These are phyloP conservation scores for Notothenia coriiceps DNA, from an alignment of 2,113 vertebrate genomes.

Conservation along the genomic window DNA sequence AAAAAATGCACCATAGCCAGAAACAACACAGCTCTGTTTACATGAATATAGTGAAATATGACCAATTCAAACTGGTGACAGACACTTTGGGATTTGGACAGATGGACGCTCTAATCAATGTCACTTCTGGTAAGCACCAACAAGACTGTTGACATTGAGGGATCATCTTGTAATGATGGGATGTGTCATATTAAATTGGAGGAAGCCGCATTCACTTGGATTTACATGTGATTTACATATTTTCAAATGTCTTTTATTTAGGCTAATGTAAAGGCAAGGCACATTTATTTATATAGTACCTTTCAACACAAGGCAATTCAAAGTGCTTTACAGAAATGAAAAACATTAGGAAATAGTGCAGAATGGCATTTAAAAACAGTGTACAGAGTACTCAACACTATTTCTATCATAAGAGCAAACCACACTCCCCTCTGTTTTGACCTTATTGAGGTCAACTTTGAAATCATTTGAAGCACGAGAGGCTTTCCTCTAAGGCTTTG, in stretches of 20 bases:
- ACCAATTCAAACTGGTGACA: conserved; percentile 33
- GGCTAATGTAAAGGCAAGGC: background rate
- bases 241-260: conserved; percentile 6
- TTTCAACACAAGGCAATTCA: no score
- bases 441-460: conserved; percentile 47
- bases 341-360: no score
- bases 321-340: no score
- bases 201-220: conserved; percentile 17
- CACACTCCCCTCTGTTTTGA: conserved; percentile 33
- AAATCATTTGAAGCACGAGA: conserved; percentile 41
- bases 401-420: conserved; percentile 11
- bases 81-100: conserved; percentile 25
- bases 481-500: conserved; percentile 44
- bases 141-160: conserved; percentile 10
- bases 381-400: no score
- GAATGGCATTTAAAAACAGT: no score
- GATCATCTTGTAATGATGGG: conserved; percentile 23
- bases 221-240: conserved; percentile 20
- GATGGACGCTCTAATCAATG: background rate
- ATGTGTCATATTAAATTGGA: background rate
- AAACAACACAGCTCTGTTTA: conserved; percentile 49
- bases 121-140: conserved; percentile 10
- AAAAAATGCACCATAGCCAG: conserved; percentile 45
- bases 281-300: no score
- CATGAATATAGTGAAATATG: conserved; percentile 21